Base-by-base conservation (phyloP, 1,140 invertebrate genomes). In the Aphidius ervi region DNA sequence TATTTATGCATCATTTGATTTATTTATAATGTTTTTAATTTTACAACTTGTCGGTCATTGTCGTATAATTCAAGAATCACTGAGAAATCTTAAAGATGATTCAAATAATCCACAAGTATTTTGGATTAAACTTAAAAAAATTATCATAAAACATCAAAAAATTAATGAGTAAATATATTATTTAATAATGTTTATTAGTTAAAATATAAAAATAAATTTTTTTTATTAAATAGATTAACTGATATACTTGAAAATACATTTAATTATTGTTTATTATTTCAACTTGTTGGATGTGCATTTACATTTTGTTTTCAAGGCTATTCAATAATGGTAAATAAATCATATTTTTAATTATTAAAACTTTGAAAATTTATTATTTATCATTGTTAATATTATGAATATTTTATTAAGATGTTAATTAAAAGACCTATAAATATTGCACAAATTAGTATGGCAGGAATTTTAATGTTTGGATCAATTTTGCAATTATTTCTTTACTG, bases 21-120 rank as follows among this genome's bases (percentile, higher is more conserved):
- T 31, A 31, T 31, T 31, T 31, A 31, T 31, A 31, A 31, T 31
- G 23, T 31, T 31, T 31, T 31, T 31, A 4, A 31, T 31, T 3
- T 1, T 31, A 31, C 23, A 31, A 31, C 4, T 31, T 2, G 23
- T 31, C 1, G 23, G 23, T 31, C 23, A 31, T 31, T 31, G 23
- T 31, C 23, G 23, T 31, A 31, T 31, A 31, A 31, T 31, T 31
- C 23, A 31, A 31, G 4, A 4, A 31, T 31, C 23, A 1, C 23
- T 31, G 0, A 31, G 4, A 31, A 31, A 31, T 31, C 4, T 31
- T 3, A 31, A 31, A 3, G 23, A 31, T 31, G 23, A 31, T 31
- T 31, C 23, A 31, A 31, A 31, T 31, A 4, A 31, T 31, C 2
- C 23, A 31, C 2, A 31, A 42, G 42, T 79, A 59, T 74, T 77